Conservation (phyloP, 2,888 invertebrate genomes). For the Hemaris fuciformis region DNA sequence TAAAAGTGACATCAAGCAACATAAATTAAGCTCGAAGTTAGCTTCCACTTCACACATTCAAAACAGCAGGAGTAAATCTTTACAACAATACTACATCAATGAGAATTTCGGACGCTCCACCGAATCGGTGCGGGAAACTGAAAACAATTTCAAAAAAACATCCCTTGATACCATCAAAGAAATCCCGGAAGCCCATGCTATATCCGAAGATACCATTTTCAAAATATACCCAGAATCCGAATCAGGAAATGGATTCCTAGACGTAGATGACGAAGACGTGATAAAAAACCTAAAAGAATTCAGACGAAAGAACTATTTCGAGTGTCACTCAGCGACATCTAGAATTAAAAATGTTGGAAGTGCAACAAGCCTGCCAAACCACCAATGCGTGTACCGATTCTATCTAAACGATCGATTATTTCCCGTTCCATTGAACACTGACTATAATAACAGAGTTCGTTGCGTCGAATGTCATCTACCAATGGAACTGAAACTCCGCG, state of each 20-base stretch:
- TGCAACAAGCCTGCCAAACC: conserved; percentile 48
- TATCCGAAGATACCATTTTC: conserved; percentile 34
- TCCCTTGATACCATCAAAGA: conserved; percentile 62
- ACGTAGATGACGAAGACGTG: conserved; percentile 40
- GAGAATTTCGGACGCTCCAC: conserved; percentile 53
- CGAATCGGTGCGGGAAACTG: conserved; percentile 44
- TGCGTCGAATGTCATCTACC: conserved; percentile 78
- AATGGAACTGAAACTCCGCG: conserved; percentile 35
- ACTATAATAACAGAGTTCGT: conserved; percentile 66
- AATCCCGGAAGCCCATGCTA: conserved; percentile 38
- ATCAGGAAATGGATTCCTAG: conserved; percentile 38
- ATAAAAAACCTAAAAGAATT: conserved; percentile 67
- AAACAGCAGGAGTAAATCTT: conserved; percentile 21
- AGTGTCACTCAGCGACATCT: conserved; percentile 80
- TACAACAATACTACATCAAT: conserved; percentile 65
- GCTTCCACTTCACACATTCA: background rate
- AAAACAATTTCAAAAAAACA: conserved; percentile 35
- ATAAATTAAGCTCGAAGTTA: conserved; percentile 5
- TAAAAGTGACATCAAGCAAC: conserved; percentile 8
- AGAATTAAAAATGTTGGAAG: conserved; percentile 47
- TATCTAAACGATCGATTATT: conserved; percentile 81
- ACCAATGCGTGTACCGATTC: conserved; percentile 79
- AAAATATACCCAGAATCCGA: conserved; percentile 42
- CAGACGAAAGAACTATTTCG: conserved; percentile 81
- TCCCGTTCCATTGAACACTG: conserved; percentile 73